Conservation (phyloP, 1,140 invertebrate species). For the Drosophila lowei region DNA sequence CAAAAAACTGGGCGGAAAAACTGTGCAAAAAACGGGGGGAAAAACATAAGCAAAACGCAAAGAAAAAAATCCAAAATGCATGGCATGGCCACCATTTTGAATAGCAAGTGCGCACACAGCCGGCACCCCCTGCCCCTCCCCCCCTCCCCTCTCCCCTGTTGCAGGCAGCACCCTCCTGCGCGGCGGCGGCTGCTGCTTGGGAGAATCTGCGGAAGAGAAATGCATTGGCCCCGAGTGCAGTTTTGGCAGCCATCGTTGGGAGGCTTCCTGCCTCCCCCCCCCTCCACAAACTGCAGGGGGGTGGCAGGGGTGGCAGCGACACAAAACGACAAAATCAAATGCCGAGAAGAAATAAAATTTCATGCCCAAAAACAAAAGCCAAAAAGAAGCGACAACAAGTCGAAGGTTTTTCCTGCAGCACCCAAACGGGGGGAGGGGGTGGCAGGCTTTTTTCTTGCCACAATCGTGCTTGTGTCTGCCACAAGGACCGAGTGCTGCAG, state of each 20-base stretch:
- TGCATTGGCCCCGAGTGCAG: constrained; percentile 72
- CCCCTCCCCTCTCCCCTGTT: not conserved
- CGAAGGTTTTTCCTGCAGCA: constrained; percentile 51
- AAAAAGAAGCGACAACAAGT: constrained; percentile 49
- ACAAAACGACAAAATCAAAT: constrained; percentile 74
- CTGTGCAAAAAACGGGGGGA: constrained; percentile 41
- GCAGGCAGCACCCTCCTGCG: not conserved
- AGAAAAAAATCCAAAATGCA: constrained; percentile 68
- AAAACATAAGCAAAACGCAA: constrained; percentile 63
- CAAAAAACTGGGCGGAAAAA: not conserved
- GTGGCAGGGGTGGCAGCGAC: constrained; percentile 31
- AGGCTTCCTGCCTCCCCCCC: constrained; percentile 24
- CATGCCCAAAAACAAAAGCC: constrained; percentile 45
- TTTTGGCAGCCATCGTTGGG: constrained; percentile 44
- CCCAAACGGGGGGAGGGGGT: not conserved
- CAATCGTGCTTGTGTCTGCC: constrained; percentile 14
- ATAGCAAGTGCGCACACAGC: constrained; percentile 69
- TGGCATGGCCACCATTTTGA: constrained; percentile 80
- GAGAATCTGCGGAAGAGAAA: constrained; percentile 42
- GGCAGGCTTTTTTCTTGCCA: constrained; percentile 37
- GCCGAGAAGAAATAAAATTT: constrained; percentile 79
- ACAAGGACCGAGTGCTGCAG: constrained; percentile 16
- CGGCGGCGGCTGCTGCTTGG: constrained; percentile 3
- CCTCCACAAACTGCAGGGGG: constrained; percentile 24
- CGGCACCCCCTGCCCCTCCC: not conserved